Evolutionary conservation across 2,888 invertebrate genomes (phyloP), one percentile per base, ranked within the genome.

Genomic region (Latrodectus elegans): DNA sequence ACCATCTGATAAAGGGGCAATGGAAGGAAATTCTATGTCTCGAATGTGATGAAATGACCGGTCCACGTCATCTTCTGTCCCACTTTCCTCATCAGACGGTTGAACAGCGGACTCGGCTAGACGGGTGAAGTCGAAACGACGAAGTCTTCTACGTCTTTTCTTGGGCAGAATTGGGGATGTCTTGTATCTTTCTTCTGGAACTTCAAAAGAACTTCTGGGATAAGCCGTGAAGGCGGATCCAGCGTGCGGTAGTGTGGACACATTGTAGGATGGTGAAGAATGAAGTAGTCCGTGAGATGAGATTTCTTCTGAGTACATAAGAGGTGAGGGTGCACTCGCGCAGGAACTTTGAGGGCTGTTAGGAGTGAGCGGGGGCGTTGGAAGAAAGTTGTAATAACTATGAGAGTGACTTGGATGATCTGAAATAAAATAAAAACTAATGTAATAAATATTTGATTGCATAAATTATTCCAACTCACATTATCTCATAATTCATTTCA

Each of bases 21-120:
- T 17, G 4, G 17, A 65, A 26, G 9, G 70, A 51, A 17, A 60
- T 64, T 22, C n/a, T n/a, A 15, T 8, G 12, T 60, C 60, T 38
- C 38, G 38, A 6, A 38, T 38, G 38, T 3, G 6, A 38, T 6
- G 38, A 38, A 38, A 38, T 4, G 38, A 38, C 38, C 38, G 4
- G 15, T 52, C 14, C 15, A 49, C 17, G 67, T 68, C 68, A 15
- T 15, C 14, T 12, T 72, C 65, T 22, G 64, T 71, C 4, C 53
- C 72, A 38, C 72, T 86, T 26, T 84, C 75, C 3, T 76, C 76
- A 12, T 84, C 82, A 38, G 87, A 87, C 1, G 49, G 51, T 64
- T 88, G 84, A 60, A 89, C 89, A 17, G 91, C 91, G 22, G 91
- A 91, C 65, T 91, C 90, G 38, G 91, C 91, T 14, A 91, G 88